Evolutionary conservation across 2,888 invertebrate genomes (phyloP), one percentile per base, ranked within the genome.

Genomic region (Malthinus seriepunctatus): DNA sequence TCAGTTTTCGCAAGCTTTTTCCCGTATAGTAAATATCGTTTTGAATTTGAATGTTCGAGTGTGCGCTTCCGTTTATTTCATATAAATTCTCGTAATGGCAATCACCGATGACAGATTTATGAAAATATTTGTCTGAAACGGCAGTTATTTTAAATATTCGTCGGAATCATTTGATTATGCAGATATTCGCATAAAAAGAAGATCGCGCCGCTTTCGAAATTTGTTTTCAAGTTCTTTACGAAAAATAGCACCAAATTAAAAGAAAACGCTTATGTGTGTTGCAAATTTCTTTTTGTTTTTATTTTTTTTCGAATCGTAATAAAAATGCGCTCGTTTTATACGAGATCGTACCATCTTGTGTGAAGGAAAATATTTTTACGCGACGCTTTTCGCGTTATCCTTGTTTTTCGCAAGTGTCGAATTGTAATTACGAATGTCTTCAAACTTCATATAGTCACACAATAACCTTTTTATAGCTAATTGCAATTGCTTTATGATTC

Each of bases 61-160:
- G 57, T 57, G 50, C 62, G 64, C 61, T 63, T 64, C 64, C 66
- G 63, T 60, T 60, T 65, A 57, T 58, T 56, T 63, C 58, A 51
- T 55, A 65, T 64, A 65, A 65, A 65, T 67, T 63, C 12, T 54
- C 53, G 39, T 31, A 58, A 58, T 65, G 66, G 77, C 78, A 78
- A 78, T 78, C 78, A 76, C 75, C 75, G 74, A 73, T 78, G 79
- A 78, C 78, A 79, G 79, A 79, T 79, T 79, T 79, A 79, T 79
- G 79, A 78, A 78, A 78, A 79, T 79, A 79, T 79, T 79, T 78
- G 78, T 77, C 74, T 70, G 76, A 68, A 75, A 74, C 75, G 78
- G 76, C 76, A 75, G 78, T 78, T 78, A 76, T 78, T 78, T 78
- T 77, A 78, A 79, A 79, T 78, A 78, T 78, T 78, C 77, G 71